Conservation (phyloP, 2,113 vertebrate species). For the Heliornis fulica region DNA sequence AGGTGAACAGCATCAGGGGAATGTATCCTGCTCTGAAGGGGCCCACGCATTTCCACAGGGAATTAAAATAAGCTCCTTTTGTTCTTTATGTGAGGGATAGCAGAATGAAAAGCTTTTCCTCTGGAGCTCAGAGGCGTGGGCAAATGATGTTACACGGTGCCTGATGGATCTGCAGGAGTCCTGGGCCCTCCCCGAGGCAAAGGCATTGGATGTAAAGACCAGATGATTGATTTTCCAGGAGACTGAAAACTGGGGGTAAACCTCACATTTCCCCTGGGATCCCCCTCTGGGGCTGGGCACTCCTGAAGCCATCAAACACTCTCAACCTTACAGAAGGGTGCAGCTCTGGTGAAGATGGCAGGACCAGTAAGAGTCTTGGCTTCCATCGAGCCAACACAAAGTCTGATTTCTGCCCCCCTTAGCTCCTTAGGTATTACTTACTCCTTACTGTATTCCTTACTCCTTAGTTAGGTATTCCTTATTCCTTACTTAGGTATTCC, state of each 20-base stretch:
- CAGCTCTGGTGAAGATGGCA: background rate
- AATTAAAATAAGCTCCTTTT: background rate
- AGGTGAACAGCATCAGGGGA: background rate
- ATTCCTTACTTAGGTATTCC: no score
- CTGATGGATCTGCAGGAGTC: no score
- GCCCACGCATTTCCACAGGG: fast-evolving
- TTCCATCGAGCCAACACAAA: background rate
- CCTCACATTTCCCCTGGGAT: background rate
- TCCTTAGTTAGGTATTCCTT: no score
- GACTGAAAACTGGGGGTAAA: background rate
- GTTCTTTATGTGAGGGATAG: background rate
- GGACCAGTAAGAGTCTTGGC: background rate
- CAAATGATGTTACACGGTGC: background rate
- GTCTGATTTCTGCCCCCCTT: background rate
- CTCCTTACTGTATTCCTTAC: no score
- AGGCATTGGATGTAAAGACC: background rate
- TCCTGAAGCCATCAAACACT: background rate
- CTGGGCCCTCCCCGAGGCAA: no score
- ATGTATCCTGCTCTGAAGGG: background rate
- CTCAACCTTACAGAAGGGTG: background rate
- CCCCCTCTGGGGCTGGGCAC: background rate
- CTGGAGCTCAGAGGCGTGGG: fast-evolving
- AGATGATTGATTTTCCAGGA: background rate
- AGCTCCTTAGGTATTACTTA: no score
- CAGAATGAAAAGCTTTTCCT: background rate